Evolutionary conservation across 2,797 vertebrate genomes (phyloP).

Genomic region (Sebastes iracundus): DNA sequence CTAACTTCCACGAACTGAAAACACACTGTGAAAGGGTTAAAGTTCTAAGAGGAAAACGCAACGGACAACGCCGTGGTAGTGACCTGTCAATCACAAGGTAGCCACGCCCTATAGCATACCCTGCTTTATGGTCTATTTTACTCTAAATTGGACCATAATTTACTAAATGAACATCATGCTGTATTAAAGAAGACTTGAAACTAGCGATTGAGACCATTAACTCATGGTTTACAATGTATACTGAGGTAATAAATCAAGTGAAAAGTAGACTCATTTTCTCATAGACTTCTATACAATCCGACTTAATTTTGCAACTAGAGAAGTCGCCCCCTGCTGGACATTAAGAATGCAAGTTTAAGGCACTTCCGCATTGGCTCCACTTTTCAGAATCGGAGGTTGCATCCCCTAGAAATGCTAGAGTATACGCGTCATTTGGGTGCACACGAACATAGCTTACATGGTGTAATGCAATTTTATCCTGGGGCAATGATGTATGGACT

Average conservation of each 20-base stretch:
- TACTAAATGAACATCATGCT: too few relatives aligned
- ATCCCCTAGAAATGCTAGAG: not conserved
- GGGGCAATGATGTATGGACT: constrained; percentile 6
- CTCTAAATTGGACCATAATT: not conserved
- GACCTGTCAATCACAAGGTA: too few relatives aligned
- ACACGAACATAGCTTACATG: not conserved
- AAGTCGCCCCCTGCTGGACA: not conserved
- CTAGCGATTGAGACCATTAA: not conserved
- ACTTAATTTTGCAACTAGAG: not conserved
- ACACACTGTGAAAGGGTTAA: not conserved
- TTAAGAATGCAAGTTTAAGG: not conserved
- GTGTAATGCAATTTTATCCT: not conserved
- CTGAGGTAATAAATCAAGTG: too few relatives aligned
- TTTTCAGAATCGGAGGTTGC: not conserved
- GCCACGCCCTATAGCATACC: too few relatives aligned
- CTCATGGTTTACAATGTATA: not conserved
- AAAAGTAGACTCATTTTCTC: not conserved
- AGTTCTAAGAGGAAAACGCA: not conserved
- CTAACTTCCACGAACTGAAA: not conserved
- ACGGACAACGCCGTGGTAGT: too few relatives aligned
- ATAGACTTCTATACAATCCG: not conserved
- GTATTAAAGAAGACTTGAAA: not conserved
- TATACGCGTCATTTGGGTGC: not conserved
- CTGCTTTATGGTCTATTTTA: not conserved
- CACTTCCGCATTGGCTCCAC: not conserved